Evolutionary conservation across 2,888 invertebrate genomes (phyloP), one percentile per base, ranked within the genome.

Genomic region (Bhutanitis thaidina): DNA sequence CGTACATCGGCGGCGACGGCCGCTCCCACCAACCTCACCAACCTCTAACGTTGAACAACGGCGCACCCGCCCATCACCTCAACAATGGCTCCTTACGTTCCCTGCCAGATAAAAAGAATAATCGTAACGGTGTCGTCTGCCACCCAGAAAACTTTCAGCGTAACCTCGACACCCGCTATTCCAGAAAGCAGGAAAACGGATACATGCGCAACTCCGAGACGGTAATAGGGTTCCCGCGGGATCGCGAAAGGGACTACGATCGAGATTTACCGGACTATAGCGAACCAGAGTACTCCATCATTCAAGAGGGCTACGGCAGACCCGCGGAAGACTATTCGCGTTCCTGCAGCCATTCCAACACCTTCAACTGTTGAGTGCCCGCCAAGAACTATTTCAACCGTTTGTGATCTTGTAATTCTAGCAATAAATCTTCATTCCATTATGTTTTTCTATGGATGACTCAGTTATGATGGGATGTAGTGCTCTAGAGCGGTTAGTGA

Each of bases 1-100:
- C 94, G 60, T 94, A 94, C 88, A 93, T 94, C 71, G 93, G 93
- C 68, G 92, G 93, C 60, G 93, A 93, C 62, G 80, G 90, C 61
- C 92, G 91, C 71, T 86, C 91, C 64, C 92, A 91, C 72, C 87
- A 91, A 64, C 67, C 75, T 65, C 81, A 68, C 57, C 77, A 77
- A 65, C 84, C 88, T 61, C 80, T 79, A 61, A 90, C 90, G 57
- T 83, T 90, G 60, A 90, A 90, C 75, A 90, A 90, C 64, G 90
- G 89, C 55, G 90, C 90, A 52, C 86, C 90, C 49, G 89, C 82
- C 60, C 88, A 80, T 62, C 83, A 79, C 58, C 83, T 90, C 65
- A 90, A 90, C 75, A 90, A 90, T 68, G 90, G 90, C 61, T 90
- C 90, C 48, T 71, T 90, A 59, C 84, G 90, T 58, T 90, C 90